Evolutionary conservation across 2,888 invertebrate genomes (phyloP).

Genomic region (Caenorhabditis imperialis): DNA sequence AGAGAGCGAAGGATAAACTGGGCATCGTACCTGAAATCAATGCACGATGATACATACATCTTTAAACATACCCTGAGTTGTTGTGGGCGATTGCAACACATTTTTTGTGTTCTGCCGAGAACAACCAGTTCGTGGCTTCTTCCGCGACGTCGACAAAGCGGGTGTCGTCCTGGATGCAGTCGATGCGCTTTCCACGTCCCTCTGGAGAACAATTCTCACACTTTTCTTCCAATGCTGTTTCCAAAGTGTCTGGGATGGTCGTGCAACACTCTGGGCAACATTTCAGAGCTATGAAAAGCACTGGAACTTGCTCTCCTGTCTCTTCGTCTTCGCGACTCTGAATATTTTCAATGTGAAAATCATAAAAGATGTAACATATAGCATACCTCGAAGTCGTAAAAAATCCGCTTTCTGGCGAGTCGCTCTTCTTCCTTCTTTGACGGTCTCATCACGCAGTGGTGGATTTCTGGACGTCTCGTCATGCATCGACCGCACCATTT

Average conservation of each 20-base stretch:
- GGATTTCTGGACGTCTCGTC: not conserved
- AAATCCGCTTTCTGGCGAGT: not conserved
- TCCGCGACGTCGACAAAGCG: not conserved
- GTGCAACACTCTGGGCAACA: not conserved
- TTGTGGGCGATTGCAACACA: constrained; percentile 5
- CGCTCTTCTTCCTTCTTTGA: not conserved
- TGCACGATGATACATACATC: too few species aligned
- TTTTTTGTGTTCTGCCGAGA: not conserved
- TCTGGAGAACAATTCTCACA: not conserved
- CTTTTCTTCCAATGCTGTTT: not conserved
- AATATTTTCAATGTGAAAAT: not conserved
- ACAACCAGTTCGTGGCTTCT: constrained; percentile 4
- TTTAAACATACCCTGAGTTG: constrained; percentile 2
- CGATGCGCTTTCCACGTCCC: not conserved
- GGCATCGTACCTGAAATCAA: not conserved
- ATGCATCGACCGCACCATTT: constrained; percentile 1
- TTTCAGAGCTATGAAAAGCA: not conserved
- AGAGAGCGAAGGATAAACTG: not conserved
- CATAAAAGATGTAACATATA: too few species aligned
- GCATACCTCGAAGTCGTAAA: constrained; percentile 8
- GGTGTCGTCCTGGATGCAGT: not conserved
- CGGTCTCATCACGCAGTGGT: not conserved
- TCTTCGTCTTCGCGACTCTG: not conserved
- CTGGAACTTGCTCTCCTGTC: constrained; percentile 5
- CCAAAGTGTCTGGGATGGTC: not conserved